Evolutionary conservation across 2,888 invertebrate species (phyloP), one percentile per base, ranked within the genome.

Genomic region (Lasioglossum villosulum): DNA sequence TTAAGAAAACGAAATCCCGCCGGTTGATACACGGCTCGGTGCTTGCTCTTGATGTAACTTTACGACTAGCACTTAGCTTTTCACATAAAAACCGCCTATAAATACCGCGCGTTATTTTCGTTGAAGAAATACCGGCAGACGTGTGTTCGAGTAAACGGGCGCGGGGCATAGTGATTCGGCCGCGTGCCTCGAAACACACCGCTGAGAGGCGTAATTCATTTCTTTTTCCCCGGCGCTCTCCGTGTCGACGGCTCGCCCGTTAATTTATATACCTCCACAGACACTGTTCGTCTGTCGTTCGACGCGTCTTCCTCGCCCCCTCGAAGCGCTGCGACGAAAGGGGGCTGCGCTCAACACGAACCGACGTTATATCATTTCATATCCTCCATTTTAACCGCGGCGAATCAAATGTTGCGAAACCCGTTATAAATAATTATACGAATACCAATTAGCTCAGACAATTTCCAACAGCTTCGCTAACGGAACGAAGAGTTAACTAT

Each of bases 51-150:
- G 91, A 91, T 93, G 91, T 90, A 92, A 93, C 89, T 92, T 91
- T 89, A 92, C 84, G 90, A 86, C 86, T 83, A 89, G 87, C 92
- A 92, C 91, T 92, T 90, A 87, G 90, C 82, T 86, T 91, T 90
- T 84, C 90, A 80, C 92, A 88, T 91, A 92, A 91, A 93, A 93
- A 92, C 86, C 83, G 78, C 82, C 92, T 92, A 92, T 92, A 92
- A 93, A 93, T 93, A 93, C 82, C 78, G 74, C 45, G 86, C 86
- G 91, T 90, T 92, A 92, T 92, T 92, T 92, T 92, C 88, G 90
- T 86, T 84, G 59, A 84, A 83, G 80, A 90, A 90, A 88, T 90
- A 88, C 89, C 87, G 88, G 81, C 76, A 71, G 87, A 75, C 88
- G 52, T 52, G 78, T 68, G 76, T 82, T 70, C 80, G 74, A 74